Evolutionary conservation across 2,888 invertebrate genomes (phyloP).

Genomic region (Scrobipalpa costella): DNA sequence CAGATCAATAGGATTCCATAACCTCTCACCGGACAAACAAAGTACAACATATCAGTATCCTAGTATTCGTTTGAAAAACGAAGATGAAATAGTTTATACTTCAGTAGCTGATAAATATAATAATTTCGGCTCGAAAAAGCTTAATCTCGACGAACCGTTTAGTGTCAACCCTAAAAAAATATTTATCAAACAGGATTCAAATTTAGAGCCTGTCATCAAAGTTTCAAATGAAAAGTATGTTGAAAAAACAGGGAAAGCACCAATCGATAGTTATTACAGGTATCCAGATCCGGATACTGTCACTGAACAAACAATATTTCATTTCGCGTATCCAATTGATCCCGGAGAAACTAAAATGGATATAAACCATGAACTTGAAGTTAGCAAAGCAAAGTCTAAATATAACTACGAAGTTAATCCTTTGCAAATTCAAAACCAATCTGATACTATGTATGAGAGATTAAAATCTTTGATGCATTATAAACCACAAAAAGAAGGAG

Average conservation of each 20-base stretch:
- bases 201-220: neutral
- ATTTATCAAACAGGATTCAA: neutral
- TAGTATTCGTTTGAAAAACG: neutral
- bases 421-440: conserved; percentile 39
- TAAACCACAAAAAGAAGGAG: conserved; percentile 38
- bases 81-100: conserved; percentile 8
- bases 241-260: neutral
- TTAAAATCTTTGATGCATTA: conserved; percentile 52
- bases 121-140: neutral
- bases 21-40: neutral
- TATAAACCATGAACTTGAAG: neutral
- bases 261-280: neutral
- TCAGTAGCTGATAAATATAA: conserved; percentile 15
- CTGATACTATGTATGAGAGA: conserved; percentile 48
- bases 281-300: neutral
- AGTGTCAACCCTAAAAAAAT: neutral
- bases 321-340: neutral
- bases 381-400: conserved; percentile 39
- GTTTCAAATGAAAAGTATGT: neutral
- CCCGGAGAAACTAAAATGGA: neutral
- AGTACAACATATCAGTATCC: neutral
- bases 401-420: conserved; percentile 41
- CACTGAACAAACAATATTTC: neutral
- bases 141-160: neutral
- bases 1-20: neutral